These are phyloP conservation scores for Pygoscelis adeliae DNA, from an alignment of 2,113 vertebrate genomes.

Conservation along the genomic window DNA sequence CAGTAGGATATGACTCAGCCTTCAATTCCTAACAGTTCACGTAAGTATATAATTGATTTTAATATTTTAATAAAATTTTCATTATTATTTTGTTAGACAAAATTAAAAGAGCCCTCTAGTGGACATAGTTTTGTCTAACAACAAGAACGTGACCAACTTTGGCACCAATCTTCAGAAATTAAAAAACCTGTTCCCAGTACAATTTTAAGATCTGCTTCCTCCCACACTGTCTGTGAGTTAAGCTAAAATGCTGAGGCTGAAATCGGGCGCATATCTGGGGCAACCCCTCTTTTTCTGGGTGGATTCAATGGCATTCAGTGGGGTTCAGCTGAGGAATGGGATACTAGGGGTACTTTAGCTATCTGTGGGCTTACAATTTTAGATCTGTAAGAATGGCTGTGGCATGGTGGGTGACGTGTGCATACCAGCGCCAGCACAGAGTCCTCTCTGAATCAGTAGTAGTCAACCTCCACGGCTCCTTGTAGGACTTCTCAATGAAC, in stretches of 20 bases:
- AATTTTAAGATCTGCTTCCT: not conserved
- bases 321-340: not conserved
- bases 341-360: not conserved
- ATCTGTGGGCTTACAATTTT: not conserved
- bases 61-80: not conserved
- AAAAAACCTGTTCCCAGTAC: not conserved
- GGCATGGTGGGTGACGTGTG: not conserved
- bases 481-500: not conserved
- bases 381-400: not conserved
- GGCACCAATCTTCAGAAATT: not conserved
- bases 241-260: not conserved
- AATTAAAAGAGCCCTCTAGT: not conserved
- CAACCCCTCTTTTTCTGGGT: not conserved
- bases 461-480: not conserved
- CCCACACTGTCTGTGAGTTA: not conserved
- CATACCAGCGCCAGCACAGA: not conserved
- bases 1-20: not conserved
- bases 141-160: not conserved
- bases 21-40: not conserved
- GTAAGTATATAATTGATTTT: not conserved
- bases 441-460: not conserved
- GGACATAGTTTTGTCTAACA: not conserved
- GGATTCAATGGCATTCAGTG: not conserved
- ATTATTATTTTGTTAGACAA: not conserved
- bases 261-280: fast-evolving